A percentile compares a stretch with the other conserved stretches of the same genome.
Evolutionary conservation across 2,113 vertebrate genomes (phyloP).

Genomic region (Egretta garzetta): DNA sequence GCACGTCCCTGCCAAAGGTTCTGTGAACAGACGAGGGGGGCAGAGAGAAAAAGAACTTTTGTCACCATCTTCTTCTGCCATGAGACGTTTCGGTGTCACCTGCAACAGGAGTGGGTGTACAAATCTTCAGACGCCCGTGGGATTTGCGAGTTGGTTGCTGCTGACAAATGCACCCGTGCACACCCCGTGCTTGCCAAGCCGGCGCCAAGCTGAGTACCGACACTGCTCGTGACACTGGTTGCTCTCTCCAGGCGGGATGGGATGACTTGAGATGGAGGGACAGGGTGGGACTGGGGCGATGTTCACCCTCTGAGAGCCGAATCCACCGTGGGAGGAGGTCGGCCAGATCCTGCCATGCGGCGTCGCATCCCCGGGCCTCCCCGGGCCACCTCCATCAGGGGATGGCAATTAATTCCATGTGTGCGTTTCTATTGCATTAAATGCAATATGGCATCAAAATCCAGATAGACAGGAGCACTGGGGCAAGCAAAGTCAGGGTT

Average conservation of each 20-base stretch:
- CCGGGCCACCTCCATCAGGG: accelerated
- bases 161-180: not conserved
- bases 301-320: not conserved
- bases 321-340: accelerated
- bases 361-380: not conserved
- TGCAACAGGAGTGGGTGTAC: not conserved
- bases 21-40: accelerated
- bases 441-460: not conserved
- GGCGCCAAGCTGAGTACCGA: too few relatives aligned
- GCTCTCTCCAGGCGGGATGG: too few relatives aligned
- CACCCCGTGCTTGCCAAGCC: accelerated
- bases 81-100: not conserved
- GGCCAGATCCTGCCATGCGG: accelerated
- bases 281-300: accelerated
- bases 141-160: too few relatives aligned
- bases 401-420: not conserved
- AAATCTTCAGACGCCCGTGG: not conserved
- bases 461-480: accelerated
- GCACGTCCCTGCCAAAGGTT: not conserved
- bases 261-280: not conserved
- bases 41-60: not conserved
- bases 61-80: accelerated
- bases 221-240: not conserved
- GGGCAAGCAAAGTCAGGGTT: not conserved
- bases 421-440: not conserved